A percentile compares a stretch with the other conserved stretches of the same genome.
These are phyloP conservation scores for Pardosa pseudoannulata DNA, from an alignment of 2,888 invertebrate species.

Conservation along the genomic window DNA sequence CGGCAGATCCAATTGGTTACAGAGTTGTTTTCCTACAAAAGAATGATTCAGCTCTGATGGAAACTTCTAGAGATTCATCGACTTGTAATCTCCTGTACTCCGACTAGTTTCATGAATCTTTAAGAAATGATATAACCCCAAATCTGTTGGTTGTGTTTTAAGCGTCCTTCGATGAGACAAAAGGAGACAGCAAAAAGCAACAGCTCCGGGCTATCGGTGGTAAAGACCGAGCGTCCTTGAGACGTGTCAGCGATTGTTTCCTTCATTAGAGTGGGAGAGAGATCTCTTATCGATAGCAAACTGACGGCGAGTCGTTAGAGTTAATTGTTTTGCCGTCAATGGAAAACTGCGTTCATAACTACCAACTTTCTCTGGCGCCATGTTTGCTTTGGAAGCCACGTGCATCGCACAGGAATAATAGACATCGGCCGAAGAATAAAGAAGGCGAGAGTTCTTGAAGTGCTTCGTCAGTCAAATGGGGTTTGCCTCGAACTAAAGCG, in stretches of 20 bases:
- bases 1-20: no score
- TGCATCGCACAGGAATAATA: conserved; percentile 41
- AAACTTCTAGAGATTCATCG: no score
- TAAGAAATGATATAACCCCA: no score
- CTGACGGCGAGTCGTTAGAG: conserved; percentile 65
- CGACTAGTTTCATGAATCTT: no score
- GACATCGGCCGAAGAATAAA: conserved; percentile 12
- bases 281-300: conserved; percentile 47
- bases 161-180: conserved; percentile 61
- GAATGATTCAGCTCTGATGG: no score
- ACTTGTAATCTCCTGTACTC: no score
- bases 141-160: background rate
- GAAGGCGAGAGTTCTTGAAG: conserved; percentile 35
- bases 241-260: conserved; percentile 69
- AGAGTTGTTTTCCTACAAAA: no score
- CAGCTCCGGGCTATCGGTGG: conserved; percentile 53
- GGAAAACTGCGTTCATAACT: conserved; percentile 28
- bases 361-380: conserved; percentile 43
- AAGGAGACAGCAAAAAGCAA: conserved; percentile 29
- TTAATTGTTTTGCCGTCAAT: conserved; percentile 65
- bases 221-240: conserved; percentile 68
- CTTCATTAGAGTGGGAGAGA: conserved; percentile 64
- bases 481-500: conserved; percentile 43
- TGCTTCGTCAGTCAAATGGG: conserved; percentile 21
- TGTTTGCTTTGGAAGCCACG: conserved; percentile 60